Percentiles rank a stretch among this genome's conserved stretches.
Conservation (phyloP, 2,797 vertebrate species). For the Etheostoma nigrum region DNA sequence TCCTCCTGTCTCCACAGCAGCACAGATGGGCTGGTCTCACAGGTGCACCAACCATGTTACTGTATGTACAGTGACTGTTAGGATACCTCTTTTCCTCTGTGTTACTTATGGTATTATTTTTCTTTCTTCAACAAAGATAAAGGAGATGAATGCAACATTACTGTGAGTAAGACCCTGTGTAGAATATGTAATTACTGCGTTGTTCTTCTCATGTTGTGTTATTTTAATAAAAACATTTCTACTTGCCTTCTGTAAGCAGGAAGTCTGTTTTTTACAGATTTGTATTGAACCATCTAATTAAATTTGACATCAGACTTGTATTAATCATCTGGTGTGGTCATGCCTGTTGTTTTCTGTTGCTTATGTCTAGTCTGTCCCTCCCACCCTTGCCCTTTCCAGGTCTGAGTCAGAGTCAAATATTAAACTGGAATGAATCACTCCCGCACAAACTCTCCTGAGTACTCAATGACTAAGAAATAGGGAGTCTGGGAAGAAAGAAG, state of each 20-base stretch:
- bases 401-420: slow-evolving; percentile 82
- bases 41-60: neutral
- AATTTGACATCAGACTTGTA: slow-evolving; percentile 40
- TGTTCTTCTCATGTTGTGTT: neutral
- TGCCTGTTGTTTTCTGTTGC: slow-evolving; percentile 50
- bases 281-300: slow-evolving; percentile 45
- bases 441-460: slow-evolving; percentile 73
- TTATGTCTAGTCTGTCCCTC: slow-evolving; percentile 32
- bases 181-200: slow-evolving; percentile 29
- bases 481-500: slow-evolving; percentile 76
- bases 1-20: slow-evolving; percentile 18
- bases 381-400: slow-evolving; percentile 39
- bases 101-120: neutral
- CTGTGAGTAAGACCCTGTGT: slow-evolving; percentile 14
- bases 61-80: slow-evolving; percentile 16
- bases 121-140: slow-evolving; percentile 7
- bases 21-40: slow-evolving; percentile 14
- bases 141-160: neutral
- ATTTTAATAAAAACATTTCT: slow-evolving; percentile 33
- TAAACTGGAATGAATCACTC: slow-evolving; percentile 83
- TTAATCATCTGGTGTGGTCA: slow-evolving; percentile 50
- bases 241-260: slow-evolving; percentile 1
- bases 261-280: slow-evolving; percentile 25
- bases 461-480: slow-evolving; percentile 73
- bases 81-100: slow-evolving; percentile 19